phyloP scores from a whole-genome alignment of 2,888 invertebrate genomes.

The Cosmia pyralina region DNA sequence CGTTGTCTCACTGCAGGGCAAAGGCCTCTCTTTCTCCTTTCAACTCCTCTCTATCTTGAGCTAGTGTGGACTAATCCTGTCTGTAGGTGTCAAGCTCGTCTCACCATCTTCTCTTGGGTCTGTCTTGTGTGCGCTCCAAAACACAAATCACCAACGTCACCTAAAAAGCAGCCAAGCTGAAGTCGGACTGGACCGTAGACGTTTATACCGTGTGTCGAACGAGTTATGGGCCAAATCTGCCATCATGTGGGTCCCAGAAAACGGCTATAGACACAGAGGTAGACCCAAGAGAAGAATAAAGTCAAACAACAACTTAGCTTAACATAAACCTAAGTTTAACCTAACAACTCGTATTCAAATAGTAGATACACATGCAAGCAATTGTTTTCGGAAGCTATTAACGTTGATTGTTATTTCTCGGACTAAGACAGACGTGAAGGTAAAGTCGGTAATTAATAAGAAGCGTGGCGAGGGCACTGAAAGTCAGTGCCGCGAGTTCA shows the following conservation, averaged over 20 bases:
- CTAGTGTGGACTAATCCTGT: not conserved
- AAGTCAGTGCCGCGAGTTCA: conserved; percentile 43
- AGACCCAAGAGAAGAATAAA: no score
- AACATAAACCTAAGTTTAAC: no score
- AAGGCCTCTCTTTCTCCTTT: not conserved
- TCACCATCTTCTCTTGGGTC: no score
- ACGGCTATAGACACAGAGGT: no score
- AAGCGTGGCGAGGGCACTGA: conserved; percentile 41
- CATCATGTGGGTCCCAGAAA: no score
- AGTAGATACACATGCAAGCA: not conserved
- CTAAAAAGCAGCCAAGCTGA: no score
- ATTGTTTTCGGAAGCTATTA: conserved; percentile 49
- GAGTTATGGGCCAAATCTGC: no score
- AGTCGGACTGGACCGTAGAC: no score
- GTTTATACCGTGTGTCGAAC: no score
- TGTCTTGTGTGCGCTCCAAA: no score
- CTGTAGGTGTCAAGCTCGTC: not conserved
- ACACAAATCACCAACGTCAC: no score
- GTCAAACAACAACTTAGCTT: no score
- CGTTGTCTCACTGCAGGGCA: not conserved
- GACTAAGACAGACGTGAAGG: conserved; percentile 40
- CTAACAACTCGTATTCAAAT: not conserved
- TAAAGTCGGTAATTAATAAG: conserved; percentile 44
- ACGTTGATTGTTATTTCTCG: conserved; percentile 22
- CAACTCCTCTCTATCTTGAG: not conserved